Percentiles rank a stretch among this genome's conserved stretches.
Conservation (phyloP, 2,113 vertebrate species). For the Solea solea region DNA sequence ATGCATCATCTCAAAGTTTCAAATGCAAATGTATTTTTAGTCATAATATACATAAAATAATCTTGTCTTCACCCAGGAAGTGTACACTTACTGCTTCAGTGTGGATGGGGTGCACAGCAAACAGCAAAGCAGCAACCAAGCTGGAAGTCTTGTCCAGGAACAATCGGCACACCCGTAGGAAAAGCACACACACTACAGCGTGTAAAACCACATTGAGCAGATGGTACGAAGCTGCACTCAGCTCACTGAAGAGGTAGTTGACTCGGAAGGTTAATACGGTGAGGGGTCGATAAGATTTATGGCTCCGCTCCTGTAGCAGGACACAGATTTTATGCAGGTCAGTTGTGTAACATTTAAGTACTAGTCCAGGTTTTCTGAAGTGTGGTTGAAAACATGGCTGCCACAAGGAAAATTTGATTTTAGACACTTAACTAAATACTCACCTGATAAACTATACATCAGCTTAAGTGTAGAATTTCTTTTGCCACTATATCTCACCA, state of each 20-base stretch:
- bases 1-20: neutral
- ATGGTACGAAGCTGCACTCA: constrained; percentile 94
- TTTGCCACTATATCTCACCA: too few species aligned
- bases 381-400: too few species aligned
- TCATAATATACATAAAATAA: neutral
- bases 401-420: too few species aligned
- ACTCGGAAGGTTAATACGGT: constrained; percentile 96
- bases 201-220: constrained; percentile 92
- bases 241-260: constrained; percentile 94
- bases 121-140: constrained; percentile 89
- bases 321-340: constrained; percentile 12
- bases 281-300: constrained; percentile 96
- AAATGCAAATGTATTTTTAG: neutral
- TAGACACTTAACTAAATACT: too few species aligned
- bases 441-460: too few species aligned
- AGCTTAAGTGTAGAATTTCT: too few species aligned
- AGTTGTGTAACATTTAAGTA: neutral
- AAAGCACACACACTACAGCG: constrained; percentile 88
- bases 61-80: neutral
- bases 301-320: constrained; percentile 90
- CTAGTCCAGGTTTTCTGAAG: neutral
- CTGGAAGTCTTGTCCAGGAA: constrained; percentile 89
- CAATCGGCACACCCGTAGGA: constrained; percentile 92
- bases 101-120: constrained; percentile 96
- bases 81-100: constrained; percentile 93